These are phyloP conservation scores for Theonella swinhoei DNA, from an alignment of 37 sponge, comb jelly and placozoan genomes.

Conservation along the genomic window DNA sequence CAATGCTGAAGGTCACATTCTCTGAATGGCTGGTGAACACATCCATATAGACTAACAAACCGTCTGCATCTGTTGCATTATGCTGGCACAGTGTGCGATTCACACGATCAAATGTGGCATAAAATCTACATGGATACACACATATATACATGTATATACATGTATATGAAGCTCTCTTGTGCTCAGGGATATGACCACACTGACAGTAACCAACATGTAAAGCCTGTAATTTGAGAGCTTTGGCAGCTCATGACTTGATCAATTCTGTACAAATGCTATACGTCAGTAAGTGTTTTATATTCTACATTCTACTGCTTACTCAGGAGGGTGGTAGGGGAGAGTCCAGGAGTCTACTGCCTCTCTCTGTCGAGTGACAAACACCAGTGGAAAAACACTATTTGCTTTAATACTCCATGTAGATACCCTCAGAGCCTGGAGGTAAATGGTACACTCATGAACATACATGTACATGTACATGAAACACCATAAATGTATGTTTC, in stretches of 20 bases:
- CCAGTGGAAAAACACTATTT: neutral
- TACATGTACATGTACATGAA: neutral
- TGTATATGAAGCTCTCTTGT: too few relatives aligned
- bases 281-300: too few relatives aligned
- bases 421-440: constrained; percentile 26
- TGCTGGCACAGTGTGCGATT: constrained; percentile 1
- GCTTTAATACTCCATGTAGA: neutral
- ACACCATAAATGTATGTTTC: neutral
- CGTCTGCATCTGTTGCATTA: neutral
- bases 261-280: too few relatives aligned
- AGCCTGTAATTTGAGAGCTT: too few relatives aligned
- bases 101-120: neutral
- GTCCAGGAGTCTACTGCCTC: constrained; percentile 21
- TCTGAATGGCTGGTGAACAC: constrained; percentile 40
- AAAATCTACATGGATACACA: neutral
- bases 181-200: too few relatives aligned
- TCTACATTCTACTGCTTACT: too few relatives aligned
- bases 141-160: too few relatives aligned
- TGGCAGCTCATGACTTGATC: too few relatives aligned
- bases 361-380: constrained; percentile 19
- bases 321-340: constrained; percentile 22
- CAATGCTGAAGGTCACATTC: constrained; percentile 10
- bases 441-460: constrained; percentile 3
- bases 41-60: constrained; percentile 35
- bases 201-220: too few relatives aligned